These are phyloP conservation scores for Poecilus cupreus DNA, from an alignment of 2,888 invertebrate species.

Conservation along the genomic window DNA sequence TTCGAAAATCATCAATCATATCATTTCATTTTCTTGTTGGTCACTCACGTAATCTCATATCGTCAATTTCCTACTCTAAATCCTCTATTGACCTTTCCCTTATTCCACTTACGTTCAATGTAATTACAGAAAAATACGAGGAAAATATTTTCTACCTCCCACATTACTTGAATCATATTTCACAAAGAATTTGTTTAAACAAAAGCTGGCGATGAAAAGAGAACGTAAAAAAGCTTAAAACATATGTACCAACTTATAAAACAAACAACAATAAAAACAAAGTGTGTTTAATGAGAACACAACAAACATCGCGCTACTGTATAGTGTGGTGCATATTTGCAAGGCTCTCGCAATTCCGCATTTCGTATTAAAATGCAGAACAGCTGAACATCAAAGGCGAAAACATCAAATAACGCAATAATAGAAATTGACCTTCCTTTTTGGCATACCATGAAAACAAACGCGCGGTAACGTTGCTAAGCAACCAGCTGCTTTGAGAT, in stretches of 20 bases:
- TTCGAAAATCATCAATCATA: no score
- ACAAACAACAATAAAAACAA: background rate
- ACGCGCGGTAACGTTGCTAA: slow-evolving; percentile 1
- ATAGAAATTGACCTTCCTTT: slow-evolving; percentile 12
- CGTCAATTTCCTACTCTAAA: no score
- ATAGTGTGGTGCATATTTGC: background rate
- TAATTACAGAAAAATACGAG: no score
- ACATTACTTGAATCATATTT: background rate
- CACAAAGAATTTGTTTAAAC: background rate
- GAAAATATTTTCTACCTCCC: background rate
- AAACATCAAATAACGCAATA: slow-evolving; percentile 22
- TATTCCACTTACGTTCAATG: no score
- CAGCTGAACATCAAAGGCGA: background rate
- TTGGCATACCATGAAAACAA: background rate
- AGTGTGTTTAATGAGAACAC: background rate
- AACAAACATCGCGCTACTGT: background rate
- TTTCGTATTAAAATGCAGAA: slow-evolving; percentile 13
- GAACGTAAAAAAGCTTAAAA: background rate
- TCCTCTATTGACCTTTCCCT: no score
- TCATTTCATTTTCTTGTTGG: no score
- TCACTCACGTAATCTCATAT: no score
- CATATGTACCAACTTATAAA: background rate
- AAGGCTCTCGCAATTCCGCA: background rate
- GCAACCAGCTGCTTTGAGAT: background rate
- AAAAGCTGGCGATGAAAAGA: background rate